phyloP scores from a whole-genome alignment of 1,140 invertebrate genomes.

The Drosophila subobscura region DNA sequence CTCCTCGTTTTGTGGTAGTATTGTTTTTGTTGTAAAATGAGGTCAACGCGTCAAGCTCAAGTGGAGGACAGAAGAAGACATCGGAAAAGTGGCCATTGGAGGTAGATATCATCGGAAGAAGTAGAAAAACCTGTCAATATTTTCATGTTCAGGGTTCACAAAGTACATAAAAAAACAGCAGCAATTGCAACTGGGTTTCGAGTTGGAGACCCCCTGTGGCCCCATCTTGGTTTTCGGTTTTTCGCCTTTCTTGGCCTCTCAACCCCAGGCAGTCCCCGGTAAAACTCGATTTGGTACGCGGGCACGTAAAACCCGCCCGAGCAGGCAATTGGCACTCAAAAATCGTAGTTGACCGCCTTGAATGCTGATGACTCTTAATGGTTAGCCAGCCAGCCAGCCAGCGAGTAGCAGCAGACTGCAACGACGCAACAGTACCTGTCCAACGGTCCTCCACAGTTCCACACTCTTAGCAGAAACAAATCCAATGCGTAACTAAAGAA shows the following conservation, averaged over 20 bases:
- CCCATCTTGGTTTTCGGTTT: constrained; percentile 5
- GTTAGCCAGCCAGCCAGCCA: constrained; percentile 14
- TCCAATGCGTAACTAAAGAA: constrained; percentile 21
- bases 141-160: constrained; percentile 77
- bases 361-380: constrained; percentile 78
- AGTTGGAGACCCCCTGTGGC: constrained; percentile 1
- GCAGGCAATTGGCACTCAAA: constrained; percentile 70
- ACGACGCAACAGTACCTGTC: constrained; percentile 62
- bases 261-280: constrained; percentile 2
- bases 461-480: constrained; percentile 16
- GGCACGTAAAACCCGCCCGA: constrained; percentile 49
- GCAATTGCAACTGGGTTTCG: constrained; percentile 30
- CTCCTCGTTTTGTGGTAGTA: constrained; percentile 5
- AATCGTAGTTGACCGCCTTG: constrained; percentile 71
- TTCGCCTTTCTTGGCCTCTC: constrained; percentile 10
- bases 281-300: constrained; percentile 47
- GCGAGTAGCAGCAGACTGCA: constrained; percentile 16
- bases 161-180: constrained; percentile 27
- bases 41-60: constrained; percentile 12
- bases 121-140: constrained; percentile 63
- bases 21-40: constrained; percentile 26
- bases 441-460: constrained; percentile 10
- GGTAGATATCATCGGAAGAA: background rate
- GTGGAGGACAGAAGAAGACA: background rate
- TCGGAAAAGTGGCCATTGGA: background rate